Base-by-base conservation (phyloP, 2,113 vertebrate species). In the Brienomyrus brachyistius region DNA sequence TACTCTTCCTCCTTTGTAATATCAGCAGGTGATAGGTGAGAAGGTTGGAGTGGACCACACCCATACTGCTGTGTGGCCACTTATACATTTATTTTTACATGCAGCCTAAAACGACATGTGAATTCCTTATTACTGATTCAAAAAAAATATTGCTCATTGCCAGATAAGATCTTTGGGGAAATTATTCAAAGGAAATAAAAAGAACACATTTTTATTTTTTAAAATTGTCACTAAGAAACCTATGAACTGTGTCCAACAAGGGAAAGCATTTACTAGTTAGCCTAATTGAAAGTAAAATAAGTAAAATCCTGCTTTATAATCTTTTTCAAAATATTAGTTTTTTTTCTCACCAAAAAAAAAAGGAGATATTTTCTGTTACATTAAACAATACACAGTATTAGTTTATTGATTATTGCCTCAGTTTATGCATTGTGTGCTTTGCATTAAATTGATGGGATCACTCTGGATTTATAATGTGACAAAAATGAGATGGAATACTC, bases 31-130 rank as follows among this genome's bases (percentile, higher is more conserved):
- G 35, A 80, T 35, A 21, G 89, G 89, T 85, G 80, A 87, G 88
- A 48, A 9, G 43, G 48, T 77, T 84, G 70, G 27, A 35, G 59
- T 47, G 86, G 87, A 62, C 90, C 91, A 80, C 91, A 82, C 91
- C 47, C 51, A 56, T 85, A 23, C 52, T 89, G 88, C 9, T 89
- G 74, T 40, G 80, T 62, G 51, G 40, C 89, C 48, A 83, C 74
- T 84, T 62, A 54, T 59, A 87, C 74, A 91, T 87, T 70, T 59
- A 59, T 88, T 88, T 87, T 89, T 90, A 87, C 88, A 89, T 88
- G 83, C 47, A 83, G n/a, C 51, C 66, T 23, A 3, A 66, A 50
- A 86, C 31, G 90, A 88, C 87, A 88, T 45, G 70, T 86, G 35
- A 48, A 35, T 54, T 19, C 43, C 74, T 54, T 13, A 80, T 43